These are phyloP conservation scores for Agapornis roseicollis DNA, from an alignment of 2,113 vertebrate species.

Conservation along the genomic window DNA sequence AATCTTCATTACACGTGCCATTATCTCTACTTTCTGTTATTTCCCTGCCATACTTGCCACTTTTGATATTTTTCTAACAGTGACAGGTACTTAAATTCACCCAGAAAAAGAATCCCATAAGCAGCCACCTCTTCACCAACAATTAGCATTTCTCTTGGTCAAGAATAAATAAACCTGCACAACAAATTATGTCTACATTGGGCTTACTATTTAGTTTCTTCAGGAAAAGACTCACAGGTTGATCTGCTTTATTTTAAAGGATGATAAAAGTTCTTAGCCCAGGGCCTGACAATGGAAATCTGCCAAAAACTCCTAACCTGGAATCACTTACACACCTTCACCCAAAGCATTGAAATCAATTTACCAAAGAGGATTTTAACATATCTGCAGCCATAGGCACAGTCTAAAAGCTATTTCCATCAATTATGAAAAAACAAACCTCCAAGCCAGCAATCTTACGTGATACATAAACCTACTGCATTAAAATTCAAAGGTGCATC, in stretches of 20 bases:
- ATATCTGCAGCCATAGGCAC: slow-evolving; percentile 24
- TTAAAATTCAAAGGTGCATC: slow-evolving; percentile 30
- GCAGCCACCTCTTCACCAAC: neutral
- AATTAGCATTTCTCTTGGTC: slow-evolving; percentile 14
- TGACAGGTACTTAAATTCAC: slow-evolving; percentile 2
- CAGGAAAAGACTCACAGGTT: neutral
- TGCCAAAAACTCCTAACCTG: slow-evolving; percentile 23
- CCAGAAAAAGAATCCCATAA: neutral
- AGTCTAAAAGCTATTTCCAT: slow-evolving; percentile 31
- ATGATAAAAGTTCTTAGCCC: neutral
- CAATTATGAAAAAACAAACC: slow-evolving; percentile 40
- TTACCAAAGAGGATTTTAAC: slow-evolving; percentile 44
- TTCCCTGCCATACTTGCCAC: slow-evolving; percentile 9
- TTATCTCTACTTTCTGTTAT: neutral
- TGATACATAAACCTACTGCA: neutral
- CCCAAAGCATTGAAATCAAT: slow-evolving; percentile 51
- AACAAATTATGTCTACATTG: neutral
- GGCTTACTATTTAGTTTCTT: slow-evolving; percentile 1
- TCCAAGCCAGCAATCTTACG: neutral
- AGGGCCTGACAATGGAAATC: neutral
- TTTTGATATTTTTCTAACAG: neutral
- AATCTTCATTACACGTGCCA: slow-evolving; percentile 1
- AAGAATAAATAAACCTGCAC: slow-evolving; percentile 5
- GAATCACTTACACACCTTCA: slow-evolving; percentile 10
- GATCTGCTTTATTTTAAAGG: neutral